Conservation (phyloP, 2,113 vertebrate genomes). For the Oryzias curvinotus region DNA sequence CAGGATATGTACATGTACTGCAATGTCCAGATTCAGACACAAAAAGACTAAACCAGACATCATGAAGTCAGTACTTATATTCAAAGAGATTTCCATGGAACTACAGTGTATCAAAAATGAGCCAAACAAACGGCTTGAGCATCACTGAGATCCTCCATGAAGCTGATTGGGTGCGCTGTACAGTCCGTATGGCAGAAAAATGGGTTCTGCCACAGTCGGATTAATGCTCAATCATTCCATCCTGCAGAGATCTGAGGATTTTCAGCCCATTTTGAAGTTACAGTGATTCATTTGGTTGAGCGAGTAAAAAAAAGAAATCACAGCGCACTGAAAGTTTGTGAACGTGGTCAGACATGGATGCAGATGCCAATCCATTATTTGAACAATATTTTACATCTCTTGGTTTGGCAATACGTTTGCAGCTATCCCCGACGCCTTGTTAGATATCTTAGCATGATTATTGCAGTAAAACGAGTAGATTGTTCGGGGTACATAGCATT, state of each 20-base stretch:
- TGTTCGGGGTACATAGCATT: conserved; percentile 28
- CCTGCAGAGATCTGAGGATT: conserved; percentile 13
- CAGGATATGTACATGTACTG: conserved; percentile 77
- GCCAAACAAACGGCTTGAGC: conserved; percentile 55
- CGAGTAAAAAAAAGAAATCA: conserved; percentile 3
- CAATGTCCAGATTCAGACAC: conserved; percentile 57
- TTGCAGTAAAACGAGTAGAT: too few species aligned
- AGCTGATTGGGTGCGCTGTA: conserved; percentile 42
- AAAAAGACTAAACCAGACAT: conserved; percentile 56
- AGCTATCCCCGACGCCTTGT: conserved; percentile 6
- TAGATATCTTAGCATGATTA: background rate
- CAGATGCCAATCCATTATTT: conserved; percentile 38
- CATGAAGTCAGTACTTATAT: conserved; percentile 53
- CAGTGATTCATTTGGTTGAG: conserved; percentile 11
- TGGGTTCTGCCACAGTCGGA: conserved; percentile 30
- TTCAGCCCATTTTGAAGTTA: background rate
- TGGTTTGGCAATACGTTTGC: conserved; percentile 36
- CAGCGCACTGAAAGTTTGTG: conserved; percentile 10
- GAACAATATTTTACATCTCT: conserved; percentile 57
- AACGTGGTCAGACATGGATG: conserved; percentile 20
- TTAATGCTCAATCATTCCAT: conserved; percentile 18
- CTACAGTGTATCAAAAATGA: conserved; percentile 79
- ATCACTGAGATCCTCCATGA: conserved; percentile 33
- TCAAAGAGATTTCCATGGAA: conserved; percentile 67
- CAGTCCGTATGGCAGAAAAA: conserved; percentile 43